Conservation (phyloP, 2,113 vertebrate species). For the Microcebus jonahi region DNA sequence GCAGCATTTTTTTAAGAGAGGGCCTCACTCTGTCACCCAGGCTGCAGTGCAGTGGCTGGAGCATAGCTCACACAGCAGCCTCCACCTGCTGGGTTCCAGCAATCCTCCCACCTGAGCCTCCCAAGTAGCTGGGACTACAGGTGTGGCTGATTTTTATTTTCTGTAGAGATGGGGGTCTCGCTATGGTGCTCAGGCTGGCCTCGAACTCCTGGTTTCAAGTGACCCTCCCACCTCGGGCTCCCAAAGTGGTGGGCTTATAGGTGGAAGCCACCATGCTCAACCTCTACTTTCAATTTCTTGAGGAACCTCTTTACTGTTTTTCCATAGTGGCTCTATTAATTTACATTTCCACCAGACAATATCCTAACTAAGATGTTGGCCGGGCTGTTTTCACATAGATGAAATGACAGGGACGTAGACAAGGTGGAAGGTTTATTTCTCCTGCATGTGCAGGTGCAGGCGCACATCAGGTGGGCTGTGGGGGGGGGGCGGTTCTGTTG, state of each 20-base stretch:
- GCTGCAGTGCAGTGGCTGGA: background rate
- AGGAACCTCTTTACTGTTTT: background rate
- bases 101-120: background rate
- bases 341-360: background rate
- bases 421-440: background rate
- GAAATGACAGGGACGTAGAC: background rate
- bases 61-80: background rate
- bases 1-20: background rate
- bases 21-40: background rate
- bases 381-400: background rate
- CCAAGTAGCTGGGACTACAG: background rate
- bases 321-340: background rate
- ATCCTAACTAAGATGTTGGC: background rate
- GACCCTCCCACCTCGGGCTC: background rate
- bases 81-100: background rate
- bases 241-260: background rate
- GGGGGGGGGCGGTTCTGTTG: background rate
- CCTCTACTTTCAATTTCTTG: background rate
- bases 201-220: background rate
- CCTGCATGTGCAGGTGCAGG: background rate
- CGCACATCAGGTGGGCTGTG: rapidly evolving
- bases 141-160: background rate
- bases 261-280: background rate
- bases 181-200: background rate
- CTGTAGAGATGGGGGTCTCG: background rate